Evolutionary conservation across 2,113 vertebrate genomes (phyloP).

Genomic region (Edolisoma coerulescens): DNA sequence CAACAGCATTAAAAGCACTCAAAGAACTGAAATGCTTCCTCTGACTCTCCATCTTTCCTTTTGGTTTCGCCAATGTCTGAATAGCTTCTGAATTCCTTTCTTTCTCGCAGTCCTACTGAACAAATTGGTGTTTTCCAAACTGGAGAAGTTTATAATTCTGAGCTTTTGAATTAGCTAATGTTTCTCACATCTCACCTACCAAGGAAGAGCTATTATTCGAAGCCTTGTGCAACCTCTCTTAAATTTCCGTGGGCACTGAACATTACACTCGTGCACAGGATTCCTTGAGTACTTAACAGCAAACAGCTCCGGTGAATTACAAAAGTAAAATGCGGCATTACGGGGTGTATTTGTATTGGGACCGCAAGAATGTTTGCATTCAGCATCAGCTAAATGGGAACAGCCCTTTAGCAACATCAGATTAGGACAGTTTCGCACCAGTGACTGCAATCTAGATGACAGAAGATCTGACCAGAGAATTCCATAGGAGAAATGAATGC

Average conservation of each 20-base stretch:
- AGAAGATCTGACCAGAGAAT: constrained; percentile 24
- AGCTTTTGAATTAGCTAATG: background rate
- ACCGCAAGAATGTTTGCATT: constrained; percentile 34
- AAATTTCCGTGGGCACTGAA: background rate
- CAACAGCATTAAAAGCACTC: background rate
- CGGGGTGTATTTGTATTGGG: background rate
- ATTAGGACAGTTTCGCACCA: background rate
- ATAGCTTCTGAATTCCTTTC: background rate
- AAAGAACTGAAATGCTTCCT: background rate
- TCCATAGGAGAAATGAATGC: background rate
- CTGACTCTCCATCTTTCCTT: background rate
- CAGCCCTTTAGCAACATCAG: constrained; percentile 6
- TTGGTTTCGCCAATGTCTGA: background rate
- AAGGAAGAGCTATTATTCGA: background rate
- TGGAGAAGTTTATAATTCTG: background rate
- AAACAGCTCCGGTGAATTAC: background rate
- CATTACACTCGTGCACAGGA: too few species aligned
- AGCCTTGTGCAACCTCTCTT: background rate
- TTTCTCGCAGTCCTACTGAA: background rate
- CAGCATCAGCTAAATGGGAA: constrained; percentile 42
- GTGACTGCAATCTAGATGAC: background rate
- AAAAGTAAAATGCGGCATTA: background rate
- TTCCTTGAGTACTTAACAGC: background rate
- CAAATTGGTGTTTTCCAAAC: background rate
- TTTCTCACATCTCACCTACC: background rate